phyloP scores from a whole-genome alignment of 2,113 vertebrate species.

The Corvus moneduloides region DNA sequence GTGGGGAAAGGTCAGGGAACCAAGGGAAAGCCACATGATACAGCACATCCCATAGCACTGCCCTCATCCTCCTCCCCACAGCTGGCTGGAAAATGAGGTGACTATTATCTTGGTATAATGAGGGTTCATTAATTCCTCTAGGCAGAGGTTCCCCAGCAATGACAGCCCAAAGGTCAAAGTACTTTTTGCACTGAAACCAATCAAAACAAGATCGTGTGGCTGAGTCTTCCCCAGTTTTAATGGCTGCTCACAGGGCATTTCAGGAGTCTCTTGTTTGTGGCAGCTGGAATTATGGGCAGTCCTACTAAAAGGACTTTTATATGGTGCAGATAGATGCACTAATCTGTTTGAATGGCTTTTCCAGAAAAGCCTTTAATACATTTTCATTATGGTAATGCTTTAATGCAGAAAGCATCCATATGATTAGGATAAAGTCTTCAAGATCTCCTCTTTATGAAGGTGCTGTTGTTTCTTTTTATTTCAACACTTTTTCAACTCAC shows the following conservation, averaged over 20 bases:
- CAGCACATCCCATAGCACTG: neutral
- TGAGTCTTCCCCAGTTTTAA: neutral
- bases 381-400: constrained; percentile 31
- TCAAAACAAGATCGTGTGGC: neutral
- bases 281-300: constrained; percentile 13
- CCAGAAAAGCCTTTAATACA: constrained; percentile 43
- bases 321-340: constrained; percentile 47
- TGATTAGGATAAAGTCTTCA: neutral
- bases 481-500: neutral
- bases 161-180: neutral
- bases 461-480: neutral
- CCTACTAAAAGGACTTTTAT: constrained; percentile 32
- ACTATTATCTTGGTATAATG: neutral
- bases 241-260: neutral
- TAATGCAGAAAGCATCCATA: constrained; percentile 17
- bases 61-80: neutral
- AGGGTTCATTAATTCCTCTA: constrained; percentile 16
- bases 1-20: neutral
- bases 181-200: neutral
- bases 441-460: neutral
- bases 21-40: neutral
- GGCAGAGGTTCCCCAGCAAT: neutral
- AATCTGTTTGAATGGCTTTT: constrained; percentile 47
- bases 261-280: neutral
- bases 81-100: neutral